Conservation (phyloP, 2,888 invertebrate species). For the Eristalis pertinax region DNA sequence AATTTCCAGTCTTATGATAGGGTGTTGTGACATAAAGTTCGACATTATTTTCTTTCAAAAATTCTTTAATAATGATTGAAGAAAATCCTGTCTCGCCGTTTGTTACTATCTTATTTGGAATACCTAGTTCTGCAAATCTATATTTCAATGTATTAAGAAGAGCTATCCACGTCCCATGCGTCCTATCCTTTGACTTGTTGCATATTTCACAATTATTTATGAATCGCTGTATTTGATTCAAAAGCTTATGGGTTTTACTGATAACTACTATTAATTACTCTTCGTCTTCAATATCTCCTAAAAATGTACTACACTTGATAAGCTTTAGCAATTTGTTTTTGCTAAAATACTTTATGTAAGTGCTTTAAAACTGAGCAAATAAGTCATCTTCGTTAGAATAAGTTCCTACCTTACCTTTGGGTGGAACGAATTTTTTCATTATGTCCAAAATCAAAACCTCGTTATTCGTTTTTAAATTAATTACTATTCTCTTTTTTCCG, state of each 20-base stretch:
- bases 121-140: constrained; percentile 38
- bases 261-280: constrained; percentile 1
- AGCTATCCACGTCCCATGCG: constrained; percentile 40
- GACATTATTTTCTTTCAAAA: neutral
- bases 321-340: constrained; percentile 35
- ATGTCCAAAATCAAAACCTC: constrained; percentile 20
- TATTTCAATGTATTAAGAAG: constrained; percentile 35
- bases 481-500: constrained; percentile 5
- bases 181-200: constrained; percentile 24
- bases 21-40: constrained; percentile 36
- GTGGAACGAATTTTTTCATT: constrained; percentile 21
- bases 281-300: constrained; percentile 28
- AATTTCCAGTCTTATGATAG: constrained; percentile 15
- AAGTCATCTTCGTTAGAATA: constrained; percentile 25
- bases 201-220: constrained; percentile 48
- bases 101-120: constrained; percentile 36
- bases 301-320: constrained; percentile 32
- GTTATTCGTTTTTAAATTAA: constrained; percentile 26
- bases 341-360: constrained; percentile 25
- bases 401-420: constrained; percentile 31
- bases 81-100: constrained; percentile 24
- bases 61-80: constrained; percentile 21
- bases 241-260: constrained; percentile 10
- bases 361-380: constrained; percentile 29
- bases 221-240: constrained; percentile 29